These are phyloP conservation scores for Tachysurus fulvidraco DNA, from an alignment of 2,113 vertebrate species.

Conservation along the genomic window DNA sequence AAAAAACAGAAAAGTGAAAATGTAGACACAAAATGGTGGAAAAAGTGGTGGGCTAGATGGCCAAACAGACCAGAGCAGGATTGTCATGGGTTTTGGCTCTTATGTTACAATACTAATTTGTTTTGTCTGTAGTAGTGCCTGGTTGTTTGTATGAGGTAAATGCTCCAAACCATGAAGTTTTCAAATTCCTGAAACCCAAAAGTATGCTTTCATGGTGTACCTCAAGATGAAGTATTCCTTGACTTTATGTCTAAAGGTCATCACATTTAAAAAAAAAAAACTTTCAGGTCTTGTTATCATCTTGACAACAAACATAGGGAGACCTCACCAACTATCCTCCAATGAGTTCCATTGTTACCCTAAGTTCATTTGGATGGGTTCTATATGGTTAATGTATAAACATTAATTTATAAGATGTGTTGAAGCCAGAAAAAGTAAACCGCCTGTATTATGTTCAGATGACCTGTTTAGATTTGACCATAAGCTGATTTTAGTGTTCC, in stretches of 20 bases:
- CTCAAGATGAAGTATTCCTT: slow-evolving; percentile 36
- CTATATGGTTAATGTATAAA: slow-evolving; percentile 5
- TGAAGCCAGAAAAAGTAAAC: slow-evolving; percentile 25
- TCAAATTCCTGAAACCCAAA: slow-evolving; percentile 51
- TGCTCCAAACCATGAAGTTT: slow-evolving; percentile 53
- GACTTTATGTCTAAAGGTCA: slow-evolving; percentile 33
- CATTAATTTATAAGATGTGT: slow-evolving; percentile 4
- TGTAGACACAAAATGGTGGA: slow-evolving; percentile 6
- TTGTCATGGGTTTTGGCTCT: slow-evolving; percentile 66
- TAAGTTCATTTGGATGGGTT: not conserved
- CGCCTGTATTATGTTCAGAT: not conserved
- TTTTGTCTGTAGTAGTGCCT: slow-evolving; percentile 71
- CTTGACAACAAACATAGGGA: not conserved
- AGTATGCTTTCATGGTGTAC: slow-evolving; percentile 30
- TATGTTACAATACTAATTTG: slow-evolving; percentile 69
- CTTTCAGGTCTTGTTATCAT: slow-evolving; percentile 22
- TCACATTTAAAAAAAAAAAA: slow-evolving; percentile 24
- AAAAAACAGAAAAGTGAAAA: slow-evolving; percentile 70
- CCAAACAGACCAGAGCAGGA: slow-evolving; percentile 59
- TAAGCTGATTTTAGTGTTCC: slow-evolving; percentile 14
- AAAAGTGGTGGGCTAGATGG: slow-evolving; percentile 58
- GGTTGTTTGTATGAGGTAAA: slow-evolving; percentile 68
- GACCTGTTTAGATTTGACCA: slow-evolving; percentile 24
- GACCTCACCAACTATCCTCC: not conserved
- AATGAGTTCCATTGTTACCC: not conserved